Conservation (phyloP, 2,797 vertebrate genomes). For the Euthynnus affinis region DNA sequence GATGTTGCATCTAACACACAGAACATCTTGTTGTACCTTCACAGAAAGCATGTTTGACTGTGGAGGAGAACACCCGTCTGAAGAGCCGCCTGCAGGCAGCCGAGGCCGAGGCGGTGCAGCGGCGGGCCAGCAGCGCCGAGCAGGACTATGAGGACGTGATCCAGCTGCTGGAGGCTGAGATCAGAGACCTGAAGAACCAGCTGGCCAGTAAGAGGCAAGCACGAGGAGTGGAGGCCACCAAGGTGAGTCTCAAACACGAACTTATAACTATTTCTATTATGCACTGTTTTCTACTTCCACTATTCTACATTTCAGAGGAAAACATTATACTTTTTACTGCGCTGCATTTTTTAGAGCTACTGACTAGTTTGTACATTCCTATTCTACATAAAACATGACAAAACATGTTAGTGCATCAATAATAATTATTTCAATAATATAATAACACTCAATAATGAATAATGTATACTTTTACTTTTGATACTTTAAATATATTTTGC, state of each 20-base stretch:
- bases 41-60: conserved; percentile 88
- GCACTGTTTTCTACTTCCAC: not conserved
- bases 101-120: conserved; percentile 81
- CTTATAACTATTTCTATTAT: not conserved
- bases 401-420: too few relatives aligned
- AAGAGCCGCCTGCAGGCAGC: conserved; percentile 88
- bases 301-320: not conserved
- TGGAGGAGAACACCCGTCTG: conserved; percentile 88
- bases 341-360: too few relatives aligned
- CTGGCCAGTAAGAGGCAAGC: conserved; percentile 81
- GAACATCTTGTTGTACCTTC: not conserved
- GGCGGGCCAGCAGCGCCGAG: conserved; percentile 86
- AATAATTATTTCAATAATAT: too few relatives aligned
- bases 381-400: not conserved
- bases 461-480: too few relatives aligned
- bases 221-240: conserved; percentile 75
- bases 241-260: conserved; percentile 53
- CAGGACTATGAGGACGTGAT: conserved; percentile 95
- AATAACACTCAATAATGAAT: too few relatives aligned
- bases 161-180: conserved; percentile 92
- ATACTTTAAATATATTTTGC: too few relatives aligned
- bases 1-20: not conserved
- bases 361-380: not conserved
- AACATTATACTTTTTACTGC: not conserved
- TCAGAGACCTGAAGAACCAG: conserved; percentile 92